Conservation (phyloP, 2,113 vertebrate genomes). For the Struthidea cinerea region DNA sequence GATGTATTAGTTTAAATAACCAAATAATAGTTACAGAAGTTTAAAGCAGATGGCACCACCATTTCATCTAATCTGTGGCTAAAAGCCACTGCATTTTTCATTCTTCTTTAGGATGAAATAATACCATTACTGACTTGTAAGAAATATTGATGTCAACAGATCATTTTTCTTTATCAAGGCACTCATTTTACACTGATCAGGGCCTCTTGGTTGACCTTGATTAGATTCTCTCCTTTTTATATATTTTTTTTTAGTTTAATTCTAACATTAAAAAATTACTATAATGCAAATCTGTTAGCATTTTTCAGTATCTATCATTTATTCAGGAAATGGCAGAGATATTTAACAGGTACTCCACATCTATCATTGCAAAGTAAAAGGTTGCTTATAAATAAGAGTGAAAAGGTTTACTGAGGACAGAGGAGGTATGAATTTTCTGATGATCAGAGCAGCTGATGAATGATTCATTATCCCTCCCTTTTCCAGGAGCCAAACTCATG, state of each 20-base stretch:
- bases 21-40: neutral
- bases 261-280: neutral
- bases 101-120: neutral
- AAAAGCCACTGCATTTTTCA: neutral
- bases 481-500: neutral
- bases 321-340: conserved; percentile 14
- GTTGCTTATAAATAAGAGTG: conserved; percentile 32
- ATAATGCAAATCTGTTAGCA: neutral
- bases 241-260: neutral
- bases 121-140: neutral
- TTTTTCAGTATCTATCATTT: conserved; percentile 35
- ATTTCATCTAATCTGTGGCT: neutral
- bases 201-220: neutral
- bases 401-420: conserved; percentile 39
- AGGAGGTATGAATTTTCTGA: conserved; percentile 13
- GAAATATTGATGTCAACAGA: neutral
- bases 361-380: conserved; percentile 10
- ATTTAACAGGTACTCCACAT: conserved; percentile 48
- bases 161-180: neutral
- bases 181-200: neutral
- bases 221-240: neutral
- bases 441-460: conserved; percentile 28
- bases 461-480: conserved; percentile 7
- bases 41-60: neutral
- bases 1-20: neutral